A percentile compares a stretch with the other conserved stretches of the same genome.
Conservation (phyloP, 2,113 vertebrate species). For the Desmodus rotundus region DNA sequence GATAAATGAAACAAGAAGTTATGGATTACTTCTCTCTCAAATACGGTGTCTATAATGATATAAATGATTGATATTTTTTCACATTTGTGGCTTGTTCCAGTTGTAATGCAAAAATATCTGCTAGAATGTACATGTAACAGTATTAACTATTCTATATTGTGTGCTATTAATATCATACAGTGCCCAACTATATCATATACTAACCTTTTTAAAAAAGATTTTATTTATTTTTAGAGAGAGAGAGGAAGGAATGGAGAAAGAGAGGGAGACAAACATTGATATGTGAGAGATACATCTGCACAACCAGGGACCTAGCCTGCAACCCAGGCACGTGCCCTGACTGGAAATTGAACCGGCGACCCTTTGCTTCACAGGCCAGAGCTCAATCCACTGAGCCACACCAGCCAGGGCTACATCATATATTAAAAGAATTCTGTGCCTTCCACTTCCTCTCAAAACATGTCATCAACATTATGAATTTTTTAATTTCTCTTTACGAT, state of each 20-base stretch:
- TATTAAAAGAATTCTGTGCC: not conserved
- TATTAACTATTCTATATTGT: not conserved
- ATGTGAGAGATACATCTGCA: too few relatives aligned
- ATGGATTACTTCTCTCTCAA: not conserved
- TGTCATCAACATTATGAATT: not conserved
- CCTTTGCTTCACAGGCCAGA: too few relatives aligned
- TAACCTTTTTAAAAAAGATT: too few relatives aligned
- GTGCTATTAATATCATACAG: not conserved
- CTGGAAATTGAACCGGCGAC: too few relatives aligned
- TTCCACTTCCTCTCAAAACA: not conserved
- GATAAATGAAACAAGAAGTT: not conserved
- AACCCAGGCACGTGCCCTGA: too few relatives aligned
- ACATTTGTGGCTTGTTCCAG: not conserved
- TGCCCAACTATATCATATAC: not conserved
- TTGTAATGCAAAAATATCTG: slow-evolving; percentile 14
- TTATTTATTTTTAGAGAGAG: too few relatives aligned
- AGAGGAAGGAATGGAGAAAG: too few relatives aligned
- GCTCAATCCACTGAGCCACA: too few relatives aligned
- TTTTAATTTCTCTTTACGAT: not conserved
- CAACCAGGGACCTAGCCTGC: too few relatives aligned
- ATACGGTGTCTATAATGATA: not conserved
- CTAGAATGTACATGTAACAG: not conserved
- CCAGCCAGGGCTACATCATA: too few relatives aligned
- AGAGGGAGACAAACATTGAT: too few relatives aligned
- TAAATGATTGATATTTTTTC: not conserved